These are phyloP conservation scores for Sebastes flavidus DNA, from an alignment of 2,797 vertebrate genomes.

Conservation along the genomic window DNA sequence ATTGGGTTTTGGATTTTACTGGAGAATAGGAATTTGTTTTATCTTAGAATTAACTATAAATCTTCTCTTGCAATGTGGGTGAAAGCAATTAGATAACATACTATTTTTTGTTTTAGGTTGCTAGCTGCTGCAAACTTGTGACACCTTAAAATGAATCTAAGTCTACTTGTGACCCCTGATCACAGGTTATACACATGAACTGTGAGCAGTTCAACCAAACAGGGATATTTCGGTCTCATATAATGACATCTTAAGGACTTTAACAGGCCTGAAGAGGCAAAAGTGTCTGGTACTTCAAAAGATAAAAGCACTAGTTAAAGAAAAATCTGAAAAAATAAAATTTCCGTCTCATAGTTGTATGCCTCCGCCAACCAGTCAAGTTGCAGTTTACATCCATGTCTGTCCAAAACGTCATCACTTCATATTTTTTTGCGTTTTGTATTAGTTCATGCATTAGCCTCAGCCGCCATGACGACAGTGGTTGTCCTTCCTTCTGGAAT, in stretches of 20 bases:
- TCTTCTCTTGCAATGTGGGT: not conserved
- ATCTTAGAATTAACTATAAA: not conserved
- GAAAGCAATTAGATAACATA: not conserved
- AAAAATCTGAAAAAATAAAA: too few species aligned
- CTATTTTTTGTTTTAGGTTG: not conserved
- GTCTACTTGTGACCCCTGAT: not conserved
- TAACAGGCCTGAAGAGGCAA: too few species aligned
- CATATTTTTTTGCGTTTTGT: too few species aligned
- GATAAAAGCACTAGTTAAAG: not conserved
- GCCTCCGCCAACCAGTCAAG: too few species aligned
- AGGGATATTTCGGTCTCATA: not conserved
- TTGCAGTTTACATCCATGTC: too few species aligned
- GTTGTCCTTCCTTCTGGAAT: too few species aligned
- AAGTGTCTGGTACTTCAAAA: not conserved
- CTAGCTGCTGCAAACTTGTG: not conserved
- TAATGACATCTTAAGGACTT: not conserved
- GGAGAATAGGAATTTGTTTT: not conserved
- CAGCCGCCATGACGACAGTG: too few species aligned
- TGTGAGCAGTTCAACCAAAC: not conserved
- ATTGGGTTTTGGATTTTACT: not conserved
- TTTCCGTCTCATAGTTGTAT: too few species aligned
- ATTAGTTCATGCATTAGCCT: too few species aligned
- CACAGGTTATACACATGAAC: not conserved
- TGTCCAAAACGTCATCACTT: too few species aligned
- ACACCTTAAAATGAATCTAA: not conserved